phyloP scores from a whole-genome alignment of 2,797 vertebrate genomes.

The Hybognathus amarus region DNA sequence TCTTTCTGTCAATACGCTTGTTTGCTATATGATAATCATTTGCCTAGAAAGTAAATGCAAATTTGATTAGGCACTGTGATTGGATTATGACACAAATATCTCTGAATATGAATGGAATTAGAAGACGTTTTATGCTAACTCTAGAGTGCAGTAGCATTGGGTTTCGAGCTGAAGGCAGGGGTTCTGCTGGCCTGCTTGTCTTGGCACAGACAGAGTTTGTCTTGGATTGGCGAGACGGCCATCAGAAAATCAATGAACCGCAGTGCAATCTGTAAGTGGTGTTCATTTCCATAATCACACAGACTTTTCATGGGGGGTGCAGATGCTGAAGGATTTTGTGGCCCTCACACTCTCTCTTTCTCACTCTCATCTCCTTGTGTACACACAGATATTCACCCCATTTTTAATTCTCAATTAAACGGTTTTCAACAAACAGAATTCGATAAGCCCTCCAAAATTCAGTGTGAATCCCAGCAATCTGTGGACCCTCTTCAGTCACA shows the following conservation, averaged over 20 bases:
- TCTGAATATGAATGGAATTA: slow-evolving; percentile 27
- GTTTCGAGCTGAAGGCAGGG: slow-evolving; percentile 20
- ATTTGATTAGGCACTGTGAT: slow-evolving; percentile 8
- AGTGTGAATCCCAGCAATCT: slow-evolving; percentile 39
- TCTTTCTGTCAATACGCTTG: not conserved
- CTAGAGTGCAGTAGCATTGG: slow-evolving; percentile 20
- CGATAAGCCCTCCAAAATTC: slow-evolving; percentile 53
- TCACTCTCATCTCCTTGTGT: slow-evolving; percentile 27
- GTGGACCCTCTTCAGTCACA: slow-evolving; percentile 41
- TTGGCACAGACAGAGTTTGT: slow-evolving; percentile 56
- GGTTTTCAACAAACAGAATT: slow-evolving; percentile 45
- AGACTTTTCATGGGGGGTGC: slow-evolving; percentile 43
- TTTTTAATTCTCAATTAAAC: slow-evolving; percentile 37
- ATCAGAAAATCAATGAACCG: slow-evolving; percentile 60
- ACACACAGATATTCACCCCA: slow-evolving; percentile 8
- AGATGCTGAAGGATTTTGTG: slow-evolving; percentile 22
- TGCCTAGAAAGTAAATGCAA: slow-evolving; percentile 23
- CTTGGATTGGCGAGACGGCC: slow-evolving; percentile 48
- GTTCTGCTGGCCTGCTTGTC: slow-evolving; percentile 53
- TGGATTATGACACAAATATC: slow-evolving; percentile 33
- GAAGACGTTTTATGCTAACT: slow-evolving; percentile 10
- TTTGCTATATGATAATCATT: not conserved
- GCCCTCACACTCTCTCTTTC: not conserved
- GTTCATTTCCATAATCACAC: slow-evolving; percentile 53
- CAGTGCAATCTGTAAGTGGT: slow-evolving; percentile 45